A percentile compares a stretch with the other conserved stretches of the same genome.
Evolutionary conservation across 2,113 vertebrate genomes (phyloP).

Genomic region (Pica pica): DNA sequence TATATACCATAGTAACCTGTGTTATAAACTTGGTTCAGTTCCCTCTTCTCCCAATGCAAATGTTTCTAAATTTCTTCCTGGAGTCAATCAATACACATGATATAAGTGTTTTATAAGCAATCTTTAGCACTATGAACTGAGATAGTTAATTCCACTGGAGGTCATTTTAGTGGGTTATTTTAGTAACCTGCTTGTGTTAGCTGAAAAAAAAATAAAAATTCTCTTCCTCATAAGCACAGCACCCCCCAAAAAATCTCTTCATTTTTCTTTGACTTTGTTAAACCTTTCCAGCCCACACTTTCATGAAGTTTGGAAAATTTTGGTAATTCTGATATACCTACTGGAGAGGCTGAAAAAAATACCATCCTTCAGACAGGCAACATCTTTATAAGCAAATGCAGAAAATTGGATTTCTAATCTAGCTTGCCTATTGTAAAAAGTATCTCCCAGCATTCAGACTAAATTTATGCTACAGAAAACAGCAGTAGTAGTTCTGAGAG

Average conservation of each 20-base stretch:
- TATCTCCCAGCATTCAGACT: background rate
- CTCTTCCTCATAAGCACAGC: background rate
- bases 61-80: background rate
- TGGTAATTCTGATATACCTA: background rate
- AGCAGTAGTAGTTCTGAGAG: background rate
- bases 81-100: background rate
- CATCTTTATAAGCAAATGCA: background rate
- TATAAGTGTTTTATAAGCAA: background rate
- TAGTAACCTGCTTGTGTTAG: background rate
- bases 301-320: background rate
- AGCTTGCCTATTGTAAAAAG: background rate
- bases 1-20: background rate
- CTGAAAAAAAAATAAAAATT: background rate
- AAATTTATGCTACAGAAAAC: background rate
- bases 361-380: background rate
- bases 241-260: rapidly evolving
- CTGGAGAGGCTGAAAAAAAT: background rate
- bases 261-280: background rate
- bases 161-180: background rate
- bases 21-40: background rate
- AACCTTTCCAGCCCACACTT: background rate
- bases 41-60: background rate
- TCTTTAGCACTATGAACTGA: background rate
- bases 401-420: background rate
- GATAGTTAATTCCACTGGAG: background rate